phyloP scores from a whole-genome alignment of 2,113 vertebrate genomes.

The Philantomba maxwellii region DNA sequence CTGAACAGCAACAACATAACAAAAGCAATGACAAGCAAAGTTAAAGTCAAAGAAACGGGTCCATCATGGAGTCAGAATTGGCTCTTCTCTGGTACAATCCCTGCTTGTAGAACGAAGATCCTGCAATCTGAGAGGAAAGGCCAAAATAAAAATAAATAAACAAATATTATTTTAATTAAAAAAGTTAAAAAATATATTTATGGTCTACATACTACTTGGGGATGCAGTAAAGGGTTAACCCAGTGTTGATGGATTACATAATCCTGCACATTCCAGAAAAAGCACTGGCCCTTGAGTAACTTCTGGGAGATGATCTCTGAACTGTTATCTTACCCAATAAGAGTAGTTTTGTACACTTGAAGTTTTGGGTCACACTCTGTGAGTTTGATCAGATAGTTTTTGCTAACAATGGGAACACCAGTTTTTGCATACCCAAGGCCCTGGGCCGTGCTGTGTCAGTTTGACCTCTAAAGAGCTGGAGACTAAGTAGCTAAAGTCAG shows the following conservation, averaged over 20 bases:
- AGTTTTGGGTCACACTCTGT: background rate
- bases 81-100: background rate
- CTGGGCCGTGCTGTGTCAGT: background rate
- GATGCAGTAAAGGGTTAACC: background rate
- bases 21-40: background rate
- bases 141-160: background rate
- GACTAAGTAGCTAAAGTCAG: background rate
- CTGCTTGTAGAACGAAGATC: background rate
- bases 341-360: background rate
- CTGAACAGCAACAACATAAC: background rate
- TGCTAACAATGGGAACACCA: background rate
- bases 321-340: background rate
- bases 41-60: background rate
- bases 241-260: background rate
- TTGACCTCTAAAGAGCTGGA: background rate
- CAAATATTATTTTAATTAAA: background rate
- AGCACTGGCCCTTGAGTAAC: background rate
- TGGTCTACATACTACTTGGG: background rate
- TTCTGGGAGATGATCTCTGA: background rate
- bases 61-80: background rate
- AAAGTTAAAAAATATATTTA: background rate
- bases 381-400: background rate
- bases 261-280: background rate
- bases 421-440: background rate
- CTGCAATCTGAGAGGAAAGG: background rate